Evolutionary conservation across 2,888 invertebrate genomes (phyloP), one percentile per base, ranked within the genome.

Genomic region (Hylaea fasciaria): DNA sequence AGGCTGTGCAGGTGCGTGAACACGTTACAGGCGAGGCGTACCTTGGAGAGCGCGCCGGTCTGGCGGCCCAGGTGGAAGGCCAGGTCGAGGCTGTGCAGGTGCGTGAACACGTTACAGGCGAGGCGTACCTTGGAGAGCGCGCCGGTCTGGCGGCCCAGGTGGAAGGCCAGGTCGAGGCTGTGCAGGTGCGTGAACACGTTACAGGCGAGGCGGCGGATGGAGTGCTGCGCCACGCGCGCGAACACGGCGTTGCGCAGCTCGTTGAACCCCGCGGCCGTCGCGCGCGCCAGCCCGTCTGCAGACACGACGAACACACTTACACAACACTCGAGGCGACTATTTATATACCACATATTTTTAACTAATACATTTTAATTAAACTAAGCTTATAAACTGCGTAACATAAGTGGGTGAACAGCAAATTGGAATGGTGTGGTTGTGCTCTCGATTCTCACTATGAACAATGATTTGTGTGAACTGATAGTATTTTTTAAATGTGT

Each of bases 171-270:
- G 89, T 99, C 99, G 69, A 99, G 92, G 78, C 96, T 96, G 86
- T 99, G 99, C 55, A 99, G 93, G 89, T 99, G 99, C 28, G 96
- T 90, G 87, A 99, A 99, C 35, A 99, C 98, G 85, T 98, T 98
- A 83, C 95, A 96, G 0, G 99, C 98, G 62, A 99, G 96, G 86
- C 95, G 95, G 50, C 99, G 93, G 70, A 99, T 98, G 14, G 99
- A 99, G 87, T 97, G 96, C 82, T 99, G 99, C 0, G 99, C 98
- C 7, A 99, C 99, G 83, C 95, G 96, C 0, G 98, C 98, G 91
- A 99, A 99, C 46, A 99, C 98, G 0, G 99, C 99, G 92, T 99
- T 99, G 37, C 99, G 93, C 14, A 99, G 86, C 92, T 99, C 99
- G 89, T 98, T 99, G 86, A 99, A 98, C 17, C 96, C 96, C 0